A percentile compares a stretch with the other conserved stretches of the same genome.
Conservation (phyloP, 2,797 vertebrate genomes). For the Sebastes steindachneri region DNA sequence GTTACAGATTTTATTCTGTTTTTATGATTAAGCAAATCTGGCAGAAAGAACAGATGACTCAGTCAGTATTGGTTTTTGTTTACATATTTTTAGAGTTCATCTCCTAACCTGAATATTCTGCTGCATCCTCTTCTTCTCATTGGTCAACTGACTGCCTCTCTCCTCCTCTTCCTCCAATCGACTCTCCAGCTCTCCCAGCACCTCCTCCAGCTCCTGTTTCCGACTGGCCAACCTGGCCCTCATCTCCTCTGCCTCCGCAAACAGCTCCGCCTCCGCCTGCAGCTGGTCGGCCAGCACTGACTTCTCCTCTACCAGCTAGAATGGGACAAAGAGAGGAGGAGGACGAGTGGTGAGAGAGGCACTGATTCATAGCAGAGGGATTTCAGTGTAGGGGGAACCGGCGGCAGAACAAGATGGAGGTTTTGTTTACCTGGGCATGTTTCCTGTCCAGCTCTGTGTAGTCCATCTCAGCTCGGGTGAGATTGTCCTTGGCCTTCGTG, state of each 20-base stretch:
- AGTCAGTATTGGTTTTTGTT: background rate
- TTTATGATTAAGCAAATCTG: background rate
- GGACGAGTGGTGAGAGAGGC: background rate
- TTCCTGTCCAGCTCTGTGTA: slow-evolving; percentile 86
- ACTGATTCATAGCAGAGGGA: background rate
- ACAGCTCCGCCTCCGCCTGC: slow-evolving; percentile 91
- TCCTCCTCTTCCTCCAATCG: slow-evolving; percentile 92
- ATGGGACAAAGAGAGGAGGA: background rate
- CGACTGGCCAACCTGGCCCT: slow-evolving; percentile 85
- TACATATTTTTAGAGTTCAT: background rate
- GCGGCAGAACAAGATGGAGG: background rate
- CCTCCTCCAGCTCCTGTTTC: slow-evolving; percentile 92
- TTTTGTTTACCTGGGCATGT: slow-evolving; percentile 83
- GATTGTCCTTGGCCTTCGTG: slow-evolving; percentile 88
- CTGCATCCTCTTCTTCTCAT: slow-evolving; percentile 89
- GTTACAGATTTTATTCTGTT: background rate
- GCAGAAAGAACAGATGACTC: background rate
- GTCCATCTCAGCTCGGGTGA: slow-evolving; percentile 84
- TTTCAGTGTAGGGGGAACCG: background rate
- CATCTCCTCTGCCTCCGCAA: slow-evolving; percentile 92
- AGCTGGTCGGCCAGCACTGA: slow-evolving; percentile 89
- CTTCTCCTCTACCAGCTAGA: slow-evolving; percentile 89
- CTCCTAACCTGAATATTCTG: slow-evolving; percentile 88
- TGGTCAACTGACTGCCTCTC: slow-evolving; percentile 84
- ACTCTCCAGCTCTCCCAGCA: slow-evolving; percentile 88